Evolutionary conservation across 2,113 vertebrate genomes (phyloP), one percentile per base, ranked within the genome.

Genomic region (Orycteropus afer): DNA sequence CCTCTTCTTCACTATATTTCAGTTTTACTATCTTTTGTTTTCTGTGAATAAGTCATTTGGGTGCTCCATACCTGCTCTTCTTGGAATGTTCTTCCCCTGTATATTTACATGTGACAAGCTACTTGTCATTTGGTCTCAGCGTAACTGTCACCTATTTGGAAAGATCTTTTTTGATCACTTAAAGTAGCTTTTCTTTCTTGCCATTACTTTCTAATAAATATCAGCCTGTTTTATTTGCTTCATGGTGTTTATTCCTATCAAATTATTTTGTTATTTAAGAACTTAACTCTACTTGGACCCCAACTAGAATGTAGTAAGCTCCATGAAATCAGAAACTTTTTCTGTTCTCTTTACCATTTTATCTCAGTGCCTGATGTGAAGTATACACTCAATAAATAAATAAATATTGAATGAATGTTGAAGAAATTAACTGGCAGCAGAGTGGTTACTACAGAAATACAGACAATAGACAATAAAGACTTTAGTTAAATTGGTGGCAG

Each of bases 401-500:
- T 96, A 92, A 59, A 3, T 65, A 89, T 13, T 65, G 63, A 88
- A 12, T 76, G 25, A 86, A 82, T 63, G 51, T 57, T 91, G 74
- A 94, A 67, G 74, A 94, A 95, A 91, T 83, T 61, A 91, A 42
- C 80, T 80, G 55, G 37, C 71, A 91, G 29, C 51, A 88, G 22
- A 83, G n/a, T 71, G n/a, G 73, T 95, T 82, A 86, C 57, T 89
- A 57, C 57, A 94, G 55, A 69, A 96, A 92, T 77, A 45, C 17
- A 83, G 63, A 89, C 22, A 89, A 71, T 8, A 91, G 40, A 18
- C 74, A 78, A 25, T 71, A 76, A 93, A 86, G n/a, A 27, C 61
- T 89, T 86, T 93, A 91, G 94, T 93, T 96, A 94, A 86, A 81
- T 63, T 87, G 87, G 29, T 91, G 71, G 37, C 34, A 83, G 25